These are phyloP conservation scores for Drosophila pruinosa DNA, from an alignment of 1,140 invertebrate species.

Conservation along the genomic window DNA sequence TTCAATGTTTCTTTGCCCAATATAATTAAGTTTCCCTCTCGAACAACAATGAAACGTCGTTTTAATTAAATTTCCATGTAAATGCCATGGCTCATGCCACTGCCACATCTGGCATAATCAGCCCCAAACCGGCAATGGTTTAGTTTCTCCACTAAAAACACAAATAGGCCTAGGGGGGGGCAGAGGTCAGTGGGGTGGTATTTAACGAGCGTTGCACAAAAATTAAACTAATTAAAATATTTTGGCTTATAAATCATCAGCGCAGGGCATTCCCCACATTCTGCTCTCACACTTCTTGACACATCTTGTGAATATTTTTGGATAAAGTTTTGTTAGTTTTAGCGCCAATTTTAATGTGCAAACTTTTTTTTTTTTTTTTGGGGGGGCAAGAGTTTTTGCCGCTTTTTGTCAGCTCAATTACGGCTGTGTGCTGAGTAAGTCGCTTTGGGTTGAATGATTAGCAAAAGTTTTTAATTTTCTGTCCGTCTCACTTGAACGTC, in stretches of 20 bases:
- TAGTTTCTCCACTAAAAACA: constrained; percentile 33
- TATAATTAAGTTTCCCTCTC: background rate
- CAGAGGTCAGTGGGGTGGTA: constrained; percentile 11
- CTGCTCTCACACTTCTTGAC: background rate
- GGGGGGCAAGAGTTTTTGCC: constrained; percentile 18
- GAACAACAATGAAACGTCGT: constrained; percentile 8
- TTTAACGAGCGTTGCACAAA: background rate
- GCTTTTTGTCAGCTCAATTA: constrained; percentile 18
- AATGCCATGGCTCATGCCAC: background rate
- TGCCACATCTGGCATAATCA: background rate
- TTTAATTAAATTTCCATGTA: constrained; percentile 37
- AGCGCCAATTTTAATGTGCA: constrained; percentile 52
- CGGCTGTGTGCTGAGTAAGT: constrained; percentile 13
- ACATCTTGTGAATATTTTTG: background rate
- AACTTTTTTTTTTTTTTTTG: constrained; percentile 39
- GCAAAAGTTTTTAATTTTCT: constrained; percentile 45
- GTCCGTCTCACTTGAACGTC: constrained; percentile 20
- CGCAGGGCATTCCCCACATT: background rate
- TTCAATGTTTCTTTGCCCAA: background rate
- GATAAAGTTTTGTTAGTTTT: constrained; percentile 50
- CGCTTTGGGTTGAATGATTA: constrained; percentile 41
- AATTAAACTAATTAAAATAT: constrained; percentile 56
- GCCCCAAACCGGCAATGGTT: constrained; percentile 3
- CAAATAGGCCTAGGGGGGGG: constrained; percentile 23
- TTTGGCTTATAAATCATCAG: constrained; percentile 50